phyloP scores from a whole-genome alignment of 2,113 vertebrate species.

The Plectropomus leopardus region DNA sequence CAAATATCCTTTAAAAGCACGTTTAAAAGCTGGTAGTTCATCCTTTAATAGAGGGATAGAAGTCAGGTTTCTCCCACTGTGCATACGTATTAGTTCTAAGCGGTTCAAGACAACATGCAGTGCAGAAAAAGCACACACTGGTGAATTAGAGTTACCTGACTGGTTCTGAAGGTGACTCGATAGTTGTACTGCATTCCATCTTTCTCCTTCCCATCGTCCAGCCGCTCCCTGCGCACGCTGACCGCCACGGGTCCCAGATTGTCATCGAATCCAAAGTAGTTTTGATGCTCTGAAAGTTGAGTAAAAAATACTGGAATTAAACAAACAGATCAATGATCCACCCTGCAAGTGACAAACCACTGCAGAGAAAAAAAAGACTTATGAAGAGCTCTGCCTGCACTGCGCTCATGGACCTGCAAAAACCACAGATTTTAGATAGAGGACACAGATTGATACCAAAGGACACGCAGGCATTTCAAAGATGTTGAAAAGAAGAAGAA shows the following conservation, averaged over 20 bases:
- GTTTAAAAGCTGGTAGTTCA: background rate
- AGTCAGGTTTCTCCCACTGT: slow-evolving; percentile 20
- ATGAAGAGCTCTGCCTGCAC: too few species aligned
- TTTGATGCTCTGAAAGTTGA: slow-evolving; percentile 91
- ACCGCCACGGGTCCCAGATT: slow-evolving; percentile 96
- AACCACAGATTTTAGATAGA: too few species aligned
- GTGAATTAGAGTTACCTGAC: slow-evolving; percentile 88
- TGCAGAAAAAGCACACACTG: background rate
- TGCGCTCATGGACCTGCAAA: too few species aligned
- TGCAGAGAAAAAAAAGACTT: too few species aligned
- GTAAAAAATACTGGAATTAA: slow-evolving; percentile 7
- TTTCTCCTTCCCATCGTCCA: slow-evolving; percentile 95
- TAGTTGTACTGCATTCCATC: slow-evolving; percentile 96
- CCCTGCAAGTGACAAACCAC: too few species aligned
- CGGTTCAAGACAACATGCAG: background rate
- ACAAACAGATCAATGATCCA: too few species aligned
- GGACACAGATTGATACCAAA: too few species aligned
- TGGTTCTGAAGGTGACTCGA: slow-evolving; percentile 95
- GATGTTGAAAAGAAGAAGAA: too few species aligned
- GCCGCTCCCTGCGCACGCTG: slow-evolving; percentile 93
- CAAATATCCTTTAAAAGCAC: slow-evolving; percentile 43
- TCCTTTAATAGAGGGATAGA: slow-evolving; percentile 4
- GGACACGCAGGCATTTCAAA: too few species aligned
- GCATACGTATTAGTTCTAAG: slow-evolving; percentile 8
- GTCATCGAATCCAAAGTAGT: slow-evolving; percentile 97